Evolutionary conservation across 1,140 invertebrate genomes (phyloP), one percentile per base, ranked within the genome.

Genomic region (Archivesica marissinica): DNA sequence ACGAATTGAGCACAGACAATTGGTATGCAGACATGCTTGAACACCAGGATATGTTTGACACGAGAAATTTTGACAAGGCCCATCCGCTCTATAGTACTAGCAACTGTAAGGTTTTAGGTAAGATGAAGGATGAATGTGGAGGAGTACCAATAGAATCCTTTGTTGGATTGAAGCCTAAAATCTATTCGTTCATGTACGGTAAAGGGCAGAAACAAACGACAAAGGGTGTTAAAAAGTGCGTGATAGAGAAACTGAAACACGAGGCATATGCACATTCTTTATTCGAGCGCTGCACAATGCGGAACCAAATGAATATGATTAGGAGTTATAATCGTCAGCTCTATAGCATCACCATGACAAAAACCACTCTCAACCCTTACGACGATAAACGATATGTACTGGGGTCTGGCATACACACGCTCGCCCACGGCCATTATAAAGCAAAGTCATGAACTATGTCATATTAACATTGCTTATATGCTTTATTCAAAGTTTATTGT

Each of bases 241-340:
- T 89, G 0, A 86, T 89, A 64, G 80, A 86, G 4, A 64, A 78
- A 33, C 80, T 89, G 0, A 80, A 66, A 23, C 86, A 87, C 44
- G 54, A 84, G n/a, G 30, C 87, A 39, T 90, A 91, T 28, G 88
- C 87, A 74, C 54, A 88, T 11, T 90, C 85, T 61, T 61, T 90
- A 23, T 85, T 88, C 64, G 44, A 86, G 13, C 70, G 82, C 6
- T 50, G 75, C 1, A 38, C 23, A 17, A 66, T 84, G 6, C 77
- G 70, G 4, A 77, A 75, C 81, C 56, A 25, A 0, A 89, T 89
- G 86, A 89, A 82, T 61, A 56, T 87, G 23, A 88, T 89, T 17
- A 59, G 79, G 87, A 87, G 80, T 74, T 68, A 68, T 50, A 64
- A 66, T 44, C 86, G 86, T 38, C 61, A 87, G n/a, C 52, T 66